These are phyloP conservation scores for Notothenia rossii DNA, from an alignment of 2,113 vertebrate genomes.

Conservation along the genomic window DNA sequence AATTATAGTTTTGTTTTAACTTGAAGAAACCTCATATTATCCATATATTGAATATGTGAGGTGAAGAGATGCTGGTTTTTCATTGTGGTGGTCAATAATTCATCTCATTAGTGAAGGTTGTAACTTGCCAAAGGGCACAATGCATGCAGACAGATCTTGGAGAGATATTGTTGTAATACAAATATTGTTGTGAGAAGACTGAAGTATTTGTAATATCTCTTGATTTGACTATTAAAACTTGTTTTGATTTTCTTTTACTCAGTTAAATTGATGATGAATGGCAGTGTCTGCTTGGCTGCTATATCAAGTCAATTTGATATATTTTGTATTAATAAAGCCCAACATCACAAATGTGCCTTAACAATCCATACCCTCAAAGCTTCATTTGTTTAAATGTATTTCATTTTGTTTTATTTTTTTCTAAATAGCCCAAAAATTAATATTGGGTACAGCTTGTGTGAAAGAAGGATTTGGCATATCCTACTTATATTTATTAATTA, in stretches of 20 bases:
- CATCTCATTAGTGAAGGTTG: background rate
- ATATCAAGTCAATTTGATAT: background rate
- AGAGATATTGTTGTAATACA: background rate
- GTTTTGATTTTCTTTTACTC: background rate
- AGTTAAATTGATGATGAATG: background rate
- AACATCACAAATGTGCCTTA: background rate
- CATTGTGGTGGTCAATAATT: conserved; percentile 1
- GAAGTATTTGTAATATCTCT: background rate
- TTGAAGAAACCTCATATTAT: background rate
- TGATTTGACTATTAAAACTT: background rate
- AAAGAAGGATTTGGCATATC: background rate
- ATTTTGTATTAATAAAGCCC: background rate
- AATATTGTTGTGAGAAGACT: background rate
- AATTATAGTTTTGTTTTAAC: background rate
- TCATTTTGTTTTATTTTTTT: background rate
- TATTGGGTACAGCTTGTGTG: background rate
- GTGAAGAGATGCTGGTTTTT: background rate
- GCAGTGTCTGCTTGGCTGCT: background rate
- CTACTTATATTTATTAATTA: background rate
- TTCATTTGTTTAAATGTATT: too few relatives aligned
- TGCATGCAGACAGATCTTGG: background rate
- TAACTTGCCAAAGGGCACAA: conserved; percentile 1
- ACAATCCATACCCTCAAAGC: background rate
- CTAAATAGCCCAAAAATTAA: background rate
- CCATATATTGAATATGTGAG: background rate